Percentiles rank a stretch among this genome's conserved stretches.
Evolutionary conservation across 2,888 invertebrate species (phyloP).

Genomic region (Chymomyza procnemis): DNA sequence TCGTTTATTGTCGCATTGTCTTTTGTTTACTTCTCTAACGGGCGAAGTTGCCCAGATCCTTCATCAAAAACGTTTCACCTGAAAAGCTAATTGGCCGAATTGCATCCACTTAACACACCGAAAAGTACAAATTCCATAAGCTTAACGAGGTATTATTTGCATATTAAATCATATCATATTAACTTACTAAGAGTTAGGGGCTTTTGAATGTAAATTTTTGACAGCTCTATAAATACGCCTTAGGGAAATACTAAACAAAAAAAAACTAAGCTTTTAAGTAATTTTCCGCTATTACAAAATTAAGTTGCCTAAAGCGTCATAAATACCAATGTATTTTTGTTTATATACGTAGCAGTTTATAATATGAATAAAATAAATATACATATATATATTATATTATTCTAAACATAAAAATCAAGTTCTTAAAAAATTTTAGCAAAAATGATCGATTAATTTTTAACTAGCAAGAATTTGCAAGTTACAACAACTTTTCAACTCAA

Average conservation of each 20-base stretch:
- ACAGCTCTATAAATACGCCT: not conserved
- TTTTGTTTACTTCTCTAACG: slow-evolving; percentile 19
- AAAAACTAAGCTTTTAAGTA: not conserved
- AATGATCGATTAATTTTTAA: too few species aligned
- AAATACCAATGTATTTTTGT: too few species aligned
- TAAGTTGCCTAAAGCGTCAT: too few species aligned
- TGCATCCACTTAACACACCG: slow-evolving; percentile 26
- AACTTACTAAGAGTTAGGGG: not conserved
- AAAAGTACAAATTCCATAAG: slow-evolving; percentile 46
- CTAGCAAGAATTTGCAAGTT: too few species aligned
- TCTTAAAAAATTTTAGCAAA: too few species aligned
- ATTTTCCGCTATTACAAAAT: too few species aligned
- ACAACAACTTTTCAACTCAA: too few species aligned
- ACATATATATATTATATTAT: too few species aligned
- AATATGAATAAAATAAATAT: too few species aligned
- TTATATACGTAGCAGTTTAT: too few species aligned
- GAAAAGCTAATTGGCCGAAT: slow-evolving; percentile 29
- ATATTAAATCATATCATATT: slow-evolving; percentile 8
- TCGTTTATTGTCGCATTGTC: slow-evolving; percentile 23
- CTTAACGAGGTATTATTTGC: slow-evolving; percentile 47
- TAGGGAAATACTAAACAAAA: not conserved
- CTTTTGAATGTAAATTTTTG: not conserved
- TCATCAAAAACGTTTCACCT: slow-evolving; percentile 33
- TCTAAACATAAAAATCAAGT: too few species aligned
- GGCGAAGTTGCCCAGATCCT: slow-evolving; percentile 43